Evolutionary conservation across 2,113 vertebrate genomes (phyloP).

Genomic region (Dipodomys merriami): DNA sequence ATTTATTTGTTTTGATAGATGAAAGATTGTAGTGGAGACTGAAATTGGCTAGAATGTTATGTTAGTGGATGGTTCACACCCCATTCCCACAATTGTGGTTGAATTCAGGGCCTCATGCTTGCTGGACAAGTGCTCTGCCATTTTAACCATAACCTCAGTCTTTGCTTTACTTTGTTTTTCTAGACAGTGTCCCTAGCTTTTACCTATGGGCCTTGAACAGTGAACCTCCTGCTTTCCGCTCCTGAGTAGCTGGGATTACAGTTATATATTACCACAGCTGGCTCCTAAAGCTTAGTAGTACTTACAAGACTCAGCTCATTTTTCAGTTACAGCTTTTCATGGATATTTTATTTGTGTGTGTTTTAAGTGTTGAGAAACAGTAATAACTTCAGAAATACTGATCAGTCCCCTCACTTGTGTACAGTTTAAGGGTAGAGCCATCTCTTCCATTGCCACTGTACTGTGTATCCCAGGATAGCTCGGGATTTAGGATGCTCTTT

Average conservation of each 20-base stretch:
- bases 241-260: no score
- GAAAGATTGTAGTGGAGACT: not conserved
- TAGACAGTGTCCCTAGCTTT: no score
- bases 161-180: no score
- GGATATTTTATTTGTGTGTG: not conserved
- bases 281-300: no score
- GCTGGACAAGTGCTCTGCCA: no score
- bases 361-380: not conserved
- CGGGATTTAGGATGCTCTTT: not conserved
- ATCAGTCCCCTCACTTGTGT: not conserved
- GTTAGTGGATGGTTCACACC: not conserved
- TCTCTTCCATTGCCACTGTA: not conserved
- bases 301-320: not conserved
- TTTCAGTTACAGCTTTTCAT: not conserved
- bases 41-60: not conserved
- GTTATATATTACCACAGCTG: no score
- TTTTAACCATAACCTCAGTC: no score
- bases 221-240: no score
- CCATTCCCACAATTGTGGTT: not conserved
- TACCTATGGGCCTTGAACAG: no score
- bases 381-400: conserved; percentile 37
- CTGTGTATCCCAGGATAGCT: not conserved
- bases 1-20: not conserved
- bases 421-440: not conserved
- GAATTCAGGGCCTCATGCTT: no score